Evolutionary conservation across 2,888 invertebrate genomes (phyloP), one percentile per base, ranked within the genome.

Genomic region (Drosophila lacicola): DNA sequence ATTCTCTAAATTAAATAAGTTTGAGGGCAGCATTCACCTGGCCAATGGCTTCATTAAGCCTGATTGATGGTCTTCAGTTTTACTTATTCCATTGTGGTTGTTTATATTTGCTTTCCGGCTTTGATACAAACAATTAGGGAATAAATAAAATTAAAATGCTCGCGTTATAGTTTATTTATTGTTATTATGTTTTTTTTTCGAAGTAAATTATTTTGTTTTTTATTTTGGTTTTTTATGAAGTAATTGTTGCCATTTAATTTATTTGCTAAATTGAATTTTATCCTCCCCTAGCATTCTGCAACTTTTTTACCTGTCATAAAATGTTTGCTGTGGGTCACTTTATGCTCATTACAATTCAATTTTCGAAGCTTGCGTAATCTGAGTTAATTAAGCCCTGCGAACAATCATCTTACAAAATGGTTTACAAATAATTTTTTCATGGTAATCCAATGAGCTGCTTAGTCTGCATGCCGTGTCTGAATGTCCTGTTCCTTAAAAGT

Each of bases 271-370:
- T 17, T 53, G 29, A 29, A 29, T 41, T 51, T 17, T 19, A 4
- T 25, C 6, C 25, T 25, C 6, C 6, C 2, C 25, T 8, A 25
- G 6, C 19, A 10, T 5, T 29, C 4, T 11, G 6, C 10, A 42
- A 29, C 14, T 13, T 44, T 36, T 14, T 44, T 10, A 13, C 4
- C 36, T 34, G 11, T 8, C 9, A 44, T 11, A 11, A 60, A 44
- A 19, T 14, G 25, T 44, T 60, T 54, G 11, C 55, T 17, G 34
- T 42, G 17, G 1, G 8, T 0, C 55, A 25, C 13, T 61, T 29
- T 19, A 11, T 45, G 29, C 29, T 19, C 19, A 58, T 61, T 45
- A 37, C 37, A 39, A 45, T 36, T 45, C 14, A 58, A 60, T 60
- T 55, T 55, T 13, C 13, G 42, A 1, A 44, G 21, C n/a, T 44